A percentile compares a stretch with the other conserved stretches of the same genome.
Conservation (phyloP, 2,888 invertebrate genomes). For the Conops quadrifasciatus region DNA sequence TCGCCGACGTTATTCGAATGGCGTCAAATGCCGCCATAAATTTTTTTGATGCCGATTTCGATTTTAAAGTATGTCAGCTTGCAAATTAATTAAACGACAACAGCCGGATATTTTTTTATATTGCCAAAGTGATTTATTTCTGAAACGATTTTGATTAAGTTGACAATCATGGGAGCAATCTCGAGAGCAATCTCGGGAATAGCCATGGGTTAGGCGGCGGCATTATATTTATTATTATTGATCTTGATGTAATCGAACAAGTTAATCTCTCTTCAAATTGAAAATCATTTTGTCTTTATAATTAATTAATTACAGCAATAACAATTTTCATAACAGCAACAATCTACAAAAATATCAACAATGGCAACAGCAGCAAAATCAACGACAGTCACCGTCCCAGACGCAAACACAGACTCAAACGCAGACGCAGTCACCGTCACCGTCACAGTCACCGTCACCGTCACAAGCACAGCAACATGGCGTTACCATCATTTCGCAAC, state of each 20-base stretch:
- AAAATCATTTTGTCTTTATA: not conserved
- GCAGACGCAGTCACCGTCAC: conserved; percentile 21
- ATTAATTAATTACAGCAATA: conserved; percentile 30
- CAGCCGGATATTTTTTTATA: too few species aligned
- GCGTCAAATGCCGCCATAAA: conserved; percentile 2
- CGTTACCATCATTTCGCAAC: conserved; percentile 23
- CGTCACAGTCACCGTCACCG: too few species aligned
- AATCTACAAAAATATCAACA: conserved; percentile 44
- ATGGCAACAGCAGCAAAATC: conserved; percentile 29
- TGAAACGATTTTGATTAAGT: not conserved
- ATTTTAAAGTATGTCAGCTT: conserved; percentile 1
- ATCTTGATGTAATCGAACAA: not conserved
- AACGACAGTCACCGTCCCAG: conserved; percentile 5
- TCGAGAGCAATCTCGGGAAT: too few species aligned
- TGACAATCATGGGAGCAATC: conserved; percentile 12
- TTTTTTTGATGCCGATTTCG: conserved; percentile 20
- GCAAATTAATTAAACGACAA: conserved; percentile 22
- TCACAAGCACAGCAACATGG: conserved; percentile 5
- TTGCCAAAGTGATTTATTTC: too few species aligned
- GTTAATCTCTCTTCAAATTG: conserved; percentile 6
- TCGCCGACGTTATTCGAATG: too few species aligned
- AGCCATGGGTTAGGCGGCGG: too few species aligned
- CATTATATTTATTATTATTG: too few species aligned
- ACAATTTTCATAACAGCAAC: conserved; percentile 41
- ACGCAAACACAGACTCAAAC: too few species aligned